phyloP scores from a whole-genome alignment of 1,140 invertebrate genomes.

The Neodiprion virginianus region DNA sequence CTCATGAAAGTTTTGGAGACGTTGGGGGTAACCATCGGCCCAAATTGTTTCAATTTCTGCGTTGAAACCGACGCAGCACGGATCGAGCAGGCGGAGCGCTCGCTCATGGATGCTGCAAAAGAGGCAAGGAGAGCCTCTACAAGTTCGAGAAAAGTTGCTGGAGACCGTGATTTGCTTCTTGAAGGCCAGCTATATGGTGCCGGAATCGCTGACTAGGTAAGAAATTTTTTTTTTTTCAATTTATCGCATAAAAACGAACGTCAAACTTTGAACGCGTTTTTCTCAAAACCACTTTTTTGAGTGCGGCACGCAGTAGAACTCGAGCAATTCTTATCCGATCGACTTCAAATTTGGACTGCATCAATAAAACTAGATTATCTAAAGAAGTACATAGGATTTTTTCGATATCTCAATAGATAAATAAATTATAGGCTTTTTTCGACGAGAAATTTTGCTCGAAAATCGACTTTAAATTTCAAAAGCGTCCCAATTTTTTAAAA shows the following conservation, averaged over 20 bases:
- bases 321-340: no score
- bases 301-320: no score
- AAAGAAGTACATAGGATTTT: no score
- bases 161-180: constrained; percentile 12
- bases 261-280: no score
- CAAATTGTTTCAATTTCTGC: constrained; percentile 21
- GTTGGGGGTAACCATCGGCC: constrained; percentile 17
- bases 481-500: no score
- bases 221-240: constrained; percentile 17
- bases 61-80: constrained; percentile 20
- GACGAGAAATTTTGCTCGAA: no score
- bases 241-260: background rate
- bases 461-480: no score
- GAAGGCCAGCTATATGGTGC: constrained; percentile 25
- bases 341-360: no score
- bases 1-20: constrained; percentile 22
- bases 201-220: constrained; percentile 25
- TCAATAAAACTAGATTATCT: no score
- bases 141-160: constrained; percentile 18
- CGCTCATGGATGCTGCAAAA: constrained; percentile 17
- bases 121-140: constrained; percentile 16
- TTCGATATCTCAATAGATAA: no score
- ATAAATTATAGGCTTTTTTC: no score
- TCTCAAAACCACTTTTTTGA: no score
- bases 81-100: constrained; percentile 14